Base-by-base conservation (phyloP, 2,888 invertebrate genomes). In the Cephus sareptanus region DNA sequence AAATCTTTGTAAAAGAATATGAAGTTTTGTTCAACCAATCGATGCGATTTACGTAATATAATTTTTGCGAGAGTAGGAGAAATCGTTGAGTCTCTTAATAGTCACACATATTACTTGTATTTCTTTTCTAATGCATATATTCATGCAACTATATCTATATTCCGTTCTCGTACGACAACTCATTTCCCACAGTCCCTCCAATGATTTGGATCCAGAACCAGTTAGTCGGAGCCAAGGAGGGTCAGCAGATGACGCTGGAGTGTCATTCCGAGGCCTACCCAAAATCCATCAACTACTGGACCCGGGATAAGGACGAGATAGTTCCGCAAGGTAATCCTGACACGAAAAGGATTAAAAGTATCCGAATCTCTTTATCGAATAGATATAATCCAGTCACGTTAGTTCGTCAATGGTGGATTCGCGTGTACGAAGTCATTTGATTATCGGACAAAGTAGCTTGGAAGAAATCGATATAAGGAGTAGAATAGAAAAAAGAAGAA, bases 201-300 rank as follows among this genome's bases (percentile, higher is more conserved):
- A 93, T 93, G 92, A 93, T 94, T 81, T 92, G 92, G 90, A 92
- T 94, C 76, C 93, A 92, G 82, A 93, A 93, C 87, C 93, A 93
- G 87, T 89, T 94, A 84, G 92, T 94, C 31, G 93, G 93, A 6
- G 93, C 93, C 11, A 90, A 90, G 11, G 90, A 92, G 81, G 93
- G 93, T 2, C 92, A 93, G 79, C 91, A 92, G 81, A 91, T 94
- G 83, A 92, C 92, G 23, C 88, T 94, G 76, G 93, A 93, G 82
- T 94, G 94, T 81, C 90, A 92, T 81, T 93, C 93, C 1, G 94
- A 94, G 86, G 94, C 94, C 75, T 93, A 91, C 87, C 94, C 94
- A 11, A 93, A 93, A 87, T 93, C 93, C 80, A 93, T 94, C 84
- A 94, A 93, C 89, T 94, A 94, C 85, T 94, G 94, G 94, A 92